Conservation (phyloP, 2,888 invertebrate genomes). For the Amblyjoppa proteus region DNA sequence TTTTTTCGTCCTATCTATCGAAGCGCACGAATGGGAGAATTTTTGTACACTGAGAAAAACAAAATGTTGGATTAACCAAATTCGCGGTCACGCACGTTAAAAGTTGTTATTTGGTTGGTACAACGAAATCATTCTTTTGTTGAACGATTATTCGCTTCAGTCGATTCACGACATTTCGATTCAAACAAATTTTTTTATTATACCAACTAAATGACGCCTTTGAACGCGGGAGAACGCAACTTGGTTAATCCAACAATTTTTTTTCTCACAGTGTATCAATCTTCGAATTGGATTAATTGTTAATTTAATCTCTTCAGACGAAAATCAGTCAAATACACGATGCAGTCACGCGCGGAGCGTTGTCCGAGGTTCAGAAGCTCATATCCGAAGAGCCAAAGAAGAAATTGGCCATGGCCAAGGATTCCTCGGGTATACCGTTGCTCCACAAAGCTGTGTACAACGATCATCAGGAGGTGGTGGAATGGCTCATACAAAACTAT, state of each 20-base stretch:
- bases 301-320: conserved; percentile 84
- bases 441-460: conserved; percentile 93
- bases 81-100: no score
- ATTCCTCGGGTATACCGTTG: conserved; percentile 90
- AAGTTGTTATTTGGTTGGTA: no score
- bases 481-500: conserved; percentile 90
- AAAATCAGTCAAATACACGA: conserved; percentile 92
- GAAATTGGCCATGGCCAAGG: conserved; percentile 88
- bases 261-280: not conserved
- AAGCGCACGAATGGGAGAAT: not conserved
- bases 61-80: no score
- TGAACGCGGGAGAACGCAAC: no score
- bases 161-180: no score
- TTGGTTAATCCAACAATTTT: no score
- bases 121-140: no score
- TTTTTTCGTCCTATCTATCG: not conserved
- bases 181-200: no score
- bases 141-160: no score
- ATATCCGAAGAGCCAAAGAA: conserved; percentile 84
- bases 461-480: conserved; percentile 90
- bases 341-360: conserved; percentile 91
- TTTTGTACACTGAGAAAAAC: not conserved
- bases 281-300: not conserved
- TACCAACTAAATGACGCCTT: no score
- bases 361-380: conserved; percentile 88